Percentiles rank a stretch among this genome's conserved stretches.
These are phyloP conservation scores for Eutolmus rufibarbis DNA, from an alignment of 2,888 invertebrate genomes.

Conservation along the genomic window DNA sequence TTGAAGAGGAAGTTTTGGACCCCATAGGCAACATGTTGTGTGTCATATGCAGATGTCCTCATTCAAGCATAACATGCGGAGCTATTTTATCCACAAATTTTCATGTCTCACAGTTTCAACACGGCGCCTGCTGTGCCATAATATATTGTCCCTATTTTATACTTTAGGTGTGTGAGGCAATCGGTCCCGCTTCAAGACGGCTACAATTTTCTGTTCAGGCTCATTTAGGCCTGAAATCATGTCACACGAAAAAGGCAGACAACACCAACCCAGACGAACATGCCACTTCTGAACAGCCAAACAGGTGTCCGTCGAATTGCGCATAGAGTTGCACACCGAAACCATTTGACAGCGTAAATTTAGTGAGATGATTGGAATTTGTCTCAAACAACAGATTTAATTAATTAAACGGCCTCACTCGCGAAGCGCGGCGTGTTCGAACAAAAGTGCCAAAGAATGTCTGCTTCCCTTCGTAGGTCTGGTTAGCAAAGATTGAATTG, in stretches of 20 bases:
- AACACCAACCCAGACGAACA: background rate
- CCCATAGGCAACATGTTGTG: background rate
- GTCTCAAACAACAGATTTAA: slow-evolving; percentile 23
- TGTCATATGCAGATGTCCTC: slow-evolving; percentile 8
- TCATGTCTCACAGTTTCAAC: background rate
- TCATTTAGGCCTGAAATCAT: slow-evolving; percentile 16
- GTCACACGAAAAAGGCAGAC: background rate
- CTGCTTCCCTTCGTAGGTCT: background rate
- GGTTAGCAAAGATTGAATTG: slow-evolving; percentile 8
- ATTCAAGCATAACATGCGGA: background rate
- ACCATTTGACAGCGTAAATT: slow-evolving; percentile 11
- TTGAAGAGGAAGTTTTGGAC: background rate
- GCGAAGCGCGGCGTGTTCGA: background rate
- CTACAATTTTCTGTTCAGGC: background rate
- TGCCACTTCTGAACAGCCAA: slow-evolving; percentile 11
- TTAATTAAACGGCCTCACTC: background rate
- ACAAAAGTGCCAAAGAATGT: slow-evolving; percentile 27
- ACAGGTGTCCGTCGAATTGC: slow-evolving; percentile 10
- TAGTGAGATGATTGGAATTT: slow-evolving; percentile 8
- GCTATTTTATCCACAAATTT: slow-evolving; percentile 11
- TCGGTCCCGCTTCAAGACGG: background rate
- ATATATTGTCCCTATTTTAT: background rate
- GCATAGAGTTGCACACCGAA: background rate
- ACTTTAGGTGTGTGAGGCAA: background rate
- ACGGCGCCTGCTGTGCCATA: background rate